phyloP scores from a whole-genome alignment of 2,113 vertebrate species.

The Cryptomyrus ogoouensis region DNA sequence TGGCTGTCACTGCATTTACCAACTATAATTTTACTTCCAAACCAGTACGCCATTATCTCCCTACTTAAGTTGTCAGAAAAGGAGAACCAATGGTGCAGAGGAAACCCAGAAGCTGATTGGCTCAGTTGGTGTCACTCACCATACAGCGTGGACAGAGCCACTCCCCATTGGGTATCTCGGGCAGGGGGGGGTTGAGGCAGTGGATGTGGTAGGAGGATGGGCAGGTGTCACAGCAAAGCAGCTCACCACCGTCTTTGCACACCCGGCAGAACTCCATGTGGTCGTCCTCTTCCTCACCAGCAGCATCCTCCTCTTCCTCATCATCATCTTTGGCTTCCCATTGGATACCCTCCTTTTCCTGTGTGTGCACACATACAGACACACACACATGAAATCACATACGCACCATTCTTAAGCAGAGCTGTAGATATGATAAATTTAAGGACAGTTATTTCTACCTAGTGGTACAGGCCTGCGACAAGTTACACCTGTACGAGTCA shows the following conservation, averaged over 20 bases:
- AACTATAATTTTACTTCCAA: not conserved
- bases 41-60: not conserved
- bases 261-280: slow-evolving; percentile 98
- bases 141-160: slow-evolving; percentile 98
- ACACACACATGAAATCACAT: not conserved
- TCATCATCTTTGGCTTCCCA: slow-evolving; percentile 94
- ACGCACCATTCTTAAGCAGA: not conserved
- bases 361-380: slow-evolving; percentile 15
- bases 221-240: slow-evolving; percentile 83
- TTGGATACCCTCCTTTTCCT: slow-evolving; percentile 98
- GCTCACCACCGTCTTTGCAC: slow-evolving; percentile 91
- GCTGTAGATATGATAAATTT: not conserved
- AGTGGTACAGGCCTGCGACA: not conserved
- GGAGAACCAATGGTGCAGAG: not conserved
- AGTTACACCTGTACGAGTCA: not conserved
- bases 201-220: slow-evolving; percentile 91
- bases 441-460: not conserved
- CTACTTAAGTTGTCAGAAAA: not conserved
- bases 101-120: not conserved
- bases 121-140: slow-evolving; percentile 59
- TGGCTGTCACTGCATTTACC: not conserved
- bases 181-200: slow-evolving; percentile 91
- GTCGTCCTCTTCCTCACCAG: slow-evolving; percentile 89
- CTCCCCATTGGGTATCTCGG: slow-evolving; percentile 96
- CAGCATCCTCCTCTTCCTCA: slow-evolving; percentile 81